Base-by-base conservation (phyloP, 2,888 invertebrate species). In the Megaustenia siamemsis region DNA sequence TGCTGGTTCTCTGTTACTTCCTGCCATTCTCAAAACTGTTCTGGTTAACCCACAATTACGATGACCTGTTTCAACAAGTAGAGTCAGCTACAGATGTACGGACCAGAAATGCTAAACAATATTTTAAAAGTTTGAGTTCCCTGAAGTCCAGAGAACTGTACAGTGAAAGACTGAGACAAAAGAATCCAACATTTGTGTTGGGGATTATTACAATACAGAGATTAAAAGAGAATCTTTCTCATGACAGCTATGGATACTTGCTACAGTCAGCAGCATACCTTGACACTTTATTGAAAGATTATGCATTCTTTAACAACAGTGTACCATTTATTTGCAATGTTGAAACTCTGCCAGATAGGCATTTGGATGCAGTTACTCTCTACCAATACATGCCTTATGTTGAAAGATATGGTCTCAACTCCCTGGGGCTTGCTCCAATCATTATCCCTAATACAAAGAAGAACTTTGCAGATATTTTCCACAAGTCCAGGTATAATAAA, bases 301-400 rank as follows among this genome's bases (percentile, higher is more conserved):
- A 90, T 56, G 71, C 56, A 4, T 53, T 88, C 24, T 89, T 89
- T 40, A 76, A 83, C n/a, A 83, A 87, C 49, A 89, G 88, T 49
- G 49, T 88, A 18, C 73, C 92, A 38, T 88, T 92, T 53, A 81
- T 93, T 15, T 93, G 93, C 80, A 93, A 93, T 84, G 92, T 92
- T n/a, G 93, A 93, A 84, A 10, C 49, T 8, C 71, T 89, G 56
- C 92, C 92, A 8, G 18, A 43, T 1, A 73, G 79, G 0, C 90
- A 93, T 73, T 38, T 60, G 1, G 92, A 92, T 79, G 92, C 90
- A 12, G 71, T 66, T 6, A 68, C 83, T 21, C 60, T 93, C 12
- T 75, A 88, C 45, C 32, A 80, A 8, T 88, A 88, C 78, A 82
- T 93, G 35, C 90, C 90, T 8, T 87, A 80, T 38, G 85, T 89